Evolutionary conservation across 2,888 invertebrate genomes (phyloP).

Genomic region (Brachyptera risi): DNA sequence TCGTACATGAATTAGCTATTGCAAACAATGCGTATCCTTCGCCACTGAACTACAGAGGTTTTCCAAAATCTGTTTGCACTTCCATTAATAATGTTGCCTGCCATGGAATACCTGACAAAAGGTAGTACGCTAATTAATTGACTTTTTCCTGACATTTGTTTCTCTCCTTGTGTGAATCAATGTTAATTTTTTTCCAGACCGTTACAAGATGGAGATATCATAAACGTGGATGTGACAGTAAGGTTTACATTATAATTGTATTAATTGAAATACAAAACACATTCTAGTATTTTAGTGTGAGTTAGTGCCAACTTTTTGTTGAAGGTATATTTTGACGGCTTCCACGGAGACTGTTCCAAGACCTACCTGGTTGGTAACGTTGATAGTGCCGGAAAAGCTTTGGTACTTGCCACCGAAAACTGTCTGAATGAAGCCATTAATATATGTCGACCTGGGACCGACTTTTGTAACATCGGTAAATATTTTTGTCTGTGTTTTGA

Average conservation of each 20-base stretch:
- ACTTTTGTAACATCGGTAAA: slow-evolving; percentile 51
- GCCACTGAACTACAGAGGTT: slow-evolving; percentile 76
- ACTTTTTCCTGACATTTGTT: no score
- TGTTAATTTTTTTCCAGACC: no score
- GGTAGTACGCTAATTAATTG: no score
- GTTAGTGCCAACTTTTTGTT: slow-evolving; percentile 22
- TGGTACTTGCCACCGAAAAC: slow-evolving; percentile 66
- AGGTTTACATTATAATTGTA: slow-evolving; percentile 42
- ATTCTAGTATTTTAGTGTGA: not conserved
- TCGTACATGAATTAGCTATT: slow-evolving; percentile 67
- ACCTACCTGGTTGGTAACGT: slow-evolving; percentile 82
- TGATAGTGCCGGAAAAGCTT: slow-evolving; percentile 63
- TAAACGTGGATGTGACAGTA: slow-evolving; percentile 90
- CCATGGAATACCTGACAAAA: slow-evolving; percentile 89
- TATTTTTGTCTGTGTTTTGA: not conserved
- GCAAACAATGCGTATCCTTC: slow-evolving; percentile 81
- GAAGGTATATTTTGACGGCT: slow-evolving; percentile 74
- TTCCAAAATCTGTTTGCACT: slow-evolving; percentile 87
- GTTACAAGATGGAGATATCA: slow-evolving; percentile 79
- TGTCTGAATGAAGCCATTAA: slow-evolving; percentile 61
- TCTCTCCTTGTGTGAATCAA: no score
- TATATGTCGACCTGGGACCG: slow-evolving; percentile 52
- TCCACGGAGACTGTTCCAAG: slow-evolving; percentile 89
- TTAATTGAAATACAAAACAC: no score
- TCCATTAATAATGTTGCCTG: slow-evolving; percentile 88